Base-by-base conservation (phyloP, 2,113 vertebrate species). In the rat (Rattus norvegicus) region DNA sequence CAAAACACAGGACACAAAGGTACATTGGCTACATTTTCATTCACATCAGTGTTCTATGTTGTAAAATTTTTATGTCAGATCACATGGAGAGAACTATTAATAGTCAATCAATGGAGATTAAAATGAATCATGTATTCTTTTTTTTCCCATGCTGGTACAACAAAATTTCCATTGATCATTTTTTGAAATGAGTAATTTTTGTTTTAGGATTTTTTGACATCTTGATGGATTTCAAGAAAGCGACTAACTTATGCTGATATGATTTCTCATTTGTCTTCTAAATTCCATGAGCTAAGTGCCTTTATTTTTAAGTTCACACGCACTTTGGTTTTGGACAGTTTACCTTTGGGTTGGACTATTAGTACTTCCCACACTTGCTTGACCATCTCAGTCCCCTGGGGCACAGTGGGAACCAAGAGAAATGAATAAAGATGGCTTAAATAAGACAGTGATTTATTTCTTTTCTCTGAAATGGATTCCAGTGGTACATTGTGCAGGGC, bases 131-230 rank as follows among this genome's bases (percentile, higher is more conserved):
- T 88, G 59, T 70, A 88, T 73, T 69, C 26, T 54, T 3, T 33
- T 47, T 47, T 70, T 93, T 43, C 1, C 72, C 94, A 1, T 81
- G 92, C 76, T 89, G 77, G 80, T 70, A 92, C 65, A 94, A 94
- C 90, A 94, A 73, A 94, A 95, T 97, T 95, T 95, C 77, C 73
- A 97, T 96, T 97, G 96, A 97, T 98, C 92, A 97, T 93, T 95
- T 96, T 95, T 91, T 96, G 93, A 95, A 98, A 95, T 97, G 96
- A 97, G 63, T 95, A 95, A 97, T 97, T 95, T 94, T 97, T 84
- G 88, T 95, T 95, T 96, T 96, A 95, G 81, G 79, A 86, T 92
- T 96, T 97, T 43, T 95, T 98, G 96, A 93, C 92, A 90, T 95
- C 36, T 91, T 97, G 95, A 97, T 97, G 85, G 85, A 96, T 97